A percentile compares a stretch with the other conserved stretches of the same genome.
These are phyloP conservation scores for Eilema depressum DNA, from an alignment of 2,888 invertebrate species.

Conservation along the genomic window DNA sequence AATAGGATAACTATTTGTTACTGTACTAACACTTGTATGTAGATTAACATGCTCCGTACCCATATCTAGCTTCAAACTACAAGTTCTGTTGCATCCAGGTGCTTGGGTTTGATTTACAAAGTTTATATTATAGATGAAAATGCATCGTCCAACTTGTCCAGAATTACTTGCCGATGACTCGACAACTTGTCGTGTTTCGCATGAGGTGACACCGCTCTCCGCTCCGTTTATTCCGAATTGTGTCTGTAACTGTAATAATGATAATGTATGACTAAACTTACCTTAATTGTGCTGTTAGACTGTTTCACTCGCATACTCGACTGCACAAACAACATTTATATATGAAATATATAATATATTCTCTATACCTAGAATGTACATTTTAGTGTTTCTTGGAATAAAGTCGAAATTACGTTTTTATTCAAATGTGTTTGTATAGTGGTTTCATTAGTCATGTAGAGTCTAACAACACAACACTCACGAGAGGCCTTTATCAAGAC, in stretches of 20 bases:
- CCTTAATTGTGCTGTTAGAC: conserved; percentile 29
- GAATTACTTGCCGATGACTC: conserved; percentile 58
- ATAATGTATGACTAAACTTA: conserved; percentile 40
- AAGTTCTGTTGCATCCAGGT: conserved; percentile 16
- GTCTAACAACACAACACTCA: background rate
- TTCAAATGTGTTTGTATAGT: background rate
- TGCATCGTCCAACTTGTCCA: conserved; percentile 40
- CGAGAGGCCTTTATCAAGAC: background rate
- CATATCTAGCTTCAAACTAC: conserved; percentile 35
- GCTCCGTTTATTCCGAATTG: conserved; percentile 62
- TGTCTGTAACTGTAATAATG: conserved; percentile 52
- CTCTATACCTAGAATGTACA: background rate
- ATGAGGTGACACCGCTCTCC: conserved; percentile 60
- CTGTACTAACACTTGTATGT: conserved; percentile 28
- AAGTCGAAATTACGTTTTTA: background rate
- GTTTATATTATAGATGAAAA: conserved; percentile 30
- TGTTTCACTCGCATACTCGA: conserved; percentile 33
- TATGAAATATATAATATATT: conserved; percentile 2
- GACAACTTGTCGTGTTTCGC: conserved; percentile 66
- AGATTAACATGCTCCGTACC: conserved; percentile 20
- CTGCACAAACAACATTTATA: conserved; percentile 29
- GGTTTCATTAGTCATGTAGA: background rate
- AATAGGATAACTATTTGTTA: conserved; percentile 29
- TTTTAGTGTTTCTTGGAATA: conserved; percentile 3
- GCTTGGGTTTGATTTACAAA: conserved; percentile 14